Evolutionary conservation across 2,797 vertebrate species (phyloP).

Genomic region (Sebastes jordani): DNA sequence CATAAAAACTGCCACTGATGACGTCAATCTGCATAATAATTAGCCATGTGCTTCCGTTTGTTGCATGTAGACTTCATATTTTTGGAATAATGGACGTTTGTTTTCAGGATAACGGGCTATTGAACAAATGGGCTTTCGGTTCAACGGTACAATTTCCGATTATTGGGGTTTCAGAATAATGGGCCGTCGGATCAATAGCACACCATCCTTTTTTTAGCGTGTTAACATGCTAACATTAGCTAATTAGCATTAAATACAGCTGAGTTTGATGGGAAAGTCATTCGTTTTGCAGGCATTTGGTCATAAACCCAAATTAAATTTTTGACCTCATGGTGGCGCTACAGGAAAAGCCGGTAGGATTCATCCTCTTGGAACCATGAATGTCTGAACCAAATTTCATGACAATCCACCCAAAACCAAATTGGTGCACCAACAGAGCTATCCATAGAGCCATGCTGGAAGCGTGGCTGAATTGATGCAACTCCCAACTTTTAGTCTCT

Average conservation of each 20-base stretch:
- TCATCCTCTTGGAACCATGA: neutral
- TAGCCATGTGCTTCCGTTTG: no score
- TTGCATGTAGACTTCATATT: no score
- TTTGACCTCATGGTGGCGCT: neutral
- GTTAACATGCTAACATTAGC: neutral
- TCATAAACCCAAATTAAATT: neutral
- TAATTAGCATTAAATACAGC: neutral
- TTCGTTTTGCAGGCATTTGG: no score
- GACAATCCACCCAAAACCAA: neutral
- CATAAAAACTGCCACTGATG: accelerated
- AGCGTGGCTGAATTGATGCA: neutral
- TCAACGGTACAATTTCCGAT: no score
- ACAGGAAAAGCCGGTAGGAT: neutral
- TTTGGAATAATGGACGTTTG: no score
- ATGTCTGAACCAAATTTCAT: neutral
- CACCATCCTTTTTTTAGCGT: neutral
- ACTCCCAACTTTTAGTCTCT: neutral
- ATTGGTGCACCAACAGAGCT: neutral
- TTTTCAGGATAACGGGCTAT: no score
- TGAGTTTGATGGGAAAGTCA: neutral
- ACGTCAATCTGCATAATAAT: no score
- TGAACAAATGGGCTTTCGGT: no score
- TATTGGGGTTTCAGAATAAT: no score
- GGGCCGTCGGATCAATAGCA: no score
- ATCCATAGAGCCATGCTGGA: neutral